Percentiles rank a stretch among this genome's conserved stretches.
These are phyloP conservation scores for Myiozetetes cayanensis DNA, from an alignment of 2,113 vertebrate genomes.

Conservation along the genomic window DNA sequence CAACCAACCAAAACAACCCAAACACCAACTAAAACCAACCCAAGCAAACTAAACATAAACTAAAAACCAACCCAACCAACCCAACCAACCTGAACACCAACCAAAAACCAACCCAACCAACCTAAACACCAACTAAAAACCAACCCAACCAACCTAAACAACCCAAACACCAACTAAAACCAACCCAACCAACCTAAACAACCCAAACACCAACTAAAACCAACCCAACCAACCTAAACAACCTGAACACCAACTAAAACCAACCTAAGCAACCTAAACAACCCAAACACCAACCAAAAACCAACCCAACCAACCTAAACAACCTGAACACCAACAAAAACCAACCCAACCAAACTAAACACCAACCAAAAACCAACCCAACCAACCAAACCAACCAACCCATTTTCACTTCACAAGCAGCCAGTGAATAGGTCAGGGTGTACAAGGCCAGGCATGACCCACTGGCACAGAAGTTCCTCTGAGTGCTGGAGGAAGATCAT, in stretches of 20 bases:
- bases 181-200: neutral
- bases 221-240: neutral
- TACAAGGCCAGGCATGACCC: neutral
- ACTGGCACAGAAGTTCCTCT: neutral
- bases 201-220: neutral
- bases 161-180: neutral
- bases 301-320: neutral
- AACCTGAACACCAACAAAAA: neutral
- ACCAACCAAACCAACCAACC: neutral
- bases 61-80: too few species aligned
- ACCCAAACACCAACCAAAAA: neutral
- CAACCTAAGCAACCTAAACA: neutral
- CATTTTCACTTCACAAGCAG: neutral
- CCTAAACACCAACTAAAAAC: neutral
- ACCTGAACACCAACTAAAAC: neutral
- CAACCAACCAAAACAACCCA: neutral
- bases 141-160: neutral
- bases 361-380: too few species aligned
- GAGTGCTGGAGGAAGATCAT: rapidly evolving
- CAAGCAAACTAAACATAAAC: too few species aligned
- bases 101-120: neutral
- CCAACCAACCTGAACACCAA: too few species aligned
- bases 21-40: too few species aligned
- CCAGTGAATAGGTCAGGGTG: neutral
- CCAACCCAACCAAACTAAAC: too few species aligned